Evolutionary conservation across 2,113 vertebrate genomes (phyloP).

Genomic region (Macroglossus sobrinus): DNA sequence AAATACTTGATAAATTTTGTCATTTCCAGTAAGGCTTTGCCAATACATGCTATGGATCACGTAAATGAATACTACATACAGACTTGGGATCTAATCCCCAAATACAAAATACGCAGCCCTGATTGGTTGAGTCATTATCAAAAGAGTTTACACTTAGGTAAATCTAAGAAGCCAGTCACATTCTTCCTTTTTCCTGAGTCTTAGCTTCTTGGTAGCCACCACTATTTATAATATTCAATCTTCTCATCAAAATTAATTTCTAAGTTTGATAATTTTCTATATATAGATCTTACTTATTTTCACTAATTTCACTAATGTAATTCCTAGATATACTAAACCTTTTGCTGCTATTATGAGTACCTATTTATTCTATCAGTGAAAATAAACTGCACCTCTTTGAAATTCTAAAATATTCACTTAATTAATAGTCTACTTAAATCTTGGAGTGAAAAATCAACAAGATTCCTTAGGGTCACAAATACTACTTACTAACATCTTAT

Average conservation of each 20-base stretch:
- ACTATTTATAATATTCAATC: background rate
- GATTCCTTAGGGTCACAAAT: slow-evolving; percentile 52
- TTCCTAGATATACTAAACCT: background rate
- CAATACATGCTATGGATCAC: background rate
- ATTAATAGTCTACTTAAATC: slow-evolving; percentile 64
- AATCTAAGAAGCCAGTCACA: slow-evolving; percentile 16
- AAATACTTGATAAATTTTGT: background rate
- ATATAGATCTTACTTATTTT: background rate
- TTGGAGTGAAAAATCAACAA: slow-evolving; percentile 55
- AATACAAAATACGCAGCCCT: background rate
- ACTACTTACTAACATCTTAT: background rate
- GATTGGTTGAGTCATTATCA: background rate
- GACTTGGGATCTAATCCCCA: background rate
- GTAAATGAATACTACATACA: background rate
- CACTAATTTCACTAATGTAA: slow-evolving; percentile 30
- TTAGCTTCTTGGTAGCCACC: background rate
- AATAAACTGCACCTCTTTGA: slow-evolving; percentile 69
- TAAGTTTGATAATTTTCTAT: background rate
- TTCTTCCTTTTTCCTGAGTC: background rate
- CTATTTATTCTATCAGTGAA: slow-evolving; percentile 51
- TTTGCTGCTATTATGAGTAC: background rate
- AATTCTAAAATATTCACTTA: slow-evolving; percentile 70
- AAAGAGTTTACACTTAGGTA: background rate
- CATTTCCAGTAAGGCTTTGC: background rate
- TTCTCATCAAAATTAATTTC: background rate